Percentiles rank a stretch among this genome's conserved stretches.
Conservation (phyloP, 2,113 vertebrate species). For the Cebidichthys violaceus region DNA sequence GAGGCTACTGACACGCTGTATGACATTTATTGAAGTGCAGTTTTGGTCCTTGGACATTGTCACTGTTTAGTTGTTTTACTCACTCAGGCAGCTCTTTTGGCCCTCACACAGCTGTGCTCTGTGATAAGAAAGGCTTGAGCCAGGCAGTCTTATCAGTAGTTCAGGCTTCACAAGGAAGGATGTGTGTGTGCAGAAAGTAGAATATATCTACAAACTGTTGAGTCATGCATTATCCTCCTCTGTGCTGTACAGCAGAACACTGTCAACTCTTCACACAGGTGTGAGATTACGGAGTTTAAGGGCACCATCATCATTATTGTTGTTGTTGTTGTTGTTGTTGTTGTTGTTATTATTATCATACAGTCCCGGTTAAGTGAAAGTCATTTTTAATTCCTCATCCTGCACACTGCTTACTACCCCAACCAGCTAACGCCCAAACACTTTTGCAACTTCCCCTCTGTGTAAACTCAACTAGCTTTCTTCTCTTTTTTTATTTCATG, state of each 20-base stretch:
- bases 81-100: constrained; percentile 46
- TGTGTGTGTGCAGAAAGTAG: constrained; percentile 42
- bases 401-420: constrained; percentile 8
- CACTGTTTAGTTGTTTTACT: constrained; percentile 35
- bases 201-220: constrained; percentile 45
- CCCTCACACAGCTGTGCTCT: constrained; percentile 59
- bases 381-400: constrained; percentile 40
- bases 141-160: constrained; percentile 65
- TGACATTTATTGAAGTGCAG: not conserved
- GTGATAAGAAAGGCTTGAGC: constrained; percentile 63
- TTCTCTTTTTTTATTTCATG: constrained; percentile 45
- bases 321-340: no score
- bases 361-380: constrained; percentile 18
- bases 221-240: constrained; percentile 54
- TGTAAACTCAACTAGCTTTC: constrained; percentile 32
- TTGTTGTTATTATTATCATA: no score
- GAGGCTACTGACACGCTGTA: not conserved
- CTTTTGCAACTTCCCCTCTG: constrained; percentile 72
- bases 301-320: constrained; percentile 1
- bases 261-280: constrained; percentile 15
- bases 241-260: constrained; percentile 13
- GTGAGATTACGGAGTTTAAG: constrained; percentile 23
- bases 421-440: constrained; percentile 22
- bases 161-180: constrained; percentile 57
- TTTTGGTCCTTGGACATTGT: constrained; percentile 45